phyloP scores from a whole-genome alignment of 2,797 vertebrate genomes.

The Diglossa cyanea region DNA sequence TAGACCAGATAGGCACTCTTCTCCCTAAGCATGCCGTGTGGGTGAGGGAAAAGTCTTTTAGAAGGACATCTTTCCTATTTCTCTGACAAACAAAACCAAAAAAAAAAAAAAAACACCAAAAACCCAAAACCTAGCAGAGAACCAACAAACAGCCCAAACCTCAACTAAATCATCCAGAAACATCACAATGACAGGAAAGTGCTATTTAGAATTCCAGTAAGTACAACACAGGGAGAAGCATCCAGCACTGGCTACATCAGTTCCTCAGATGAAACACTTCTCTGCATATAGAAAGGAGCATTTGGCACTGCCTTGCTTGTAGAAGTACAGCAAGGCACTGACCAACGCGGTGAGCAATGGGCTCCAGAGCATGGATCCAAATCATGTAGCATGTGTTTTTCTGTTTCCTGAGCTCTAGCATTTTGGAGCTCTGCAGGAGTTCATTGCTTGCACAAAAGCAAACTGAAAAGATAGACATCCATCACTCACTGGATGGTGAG shows the following conservation, averaged over 20 bases:
- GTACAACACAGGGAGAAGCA: neutral
- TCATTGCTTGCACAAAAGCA: neutral
- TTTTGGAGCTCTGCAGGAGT: neutral
- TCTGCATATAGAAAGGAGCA: neutral
- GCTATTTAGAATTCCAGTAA: neutral
- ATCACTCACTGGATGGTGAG: neutral
- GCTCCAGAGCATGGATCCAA: neutral
- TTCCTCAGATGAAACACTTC: neutral
- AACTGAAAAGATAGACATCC: neutral
- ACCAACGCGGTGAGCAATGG: neutral
- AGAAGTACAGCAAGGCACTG: neutral
- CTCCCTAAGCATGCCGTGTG: neutral
- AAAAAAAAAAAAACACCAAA: too few species aligned
- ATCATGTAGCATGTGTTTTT: neutral
- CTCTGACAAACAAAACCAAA: neutral
- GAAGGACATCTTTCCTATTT: neutral
- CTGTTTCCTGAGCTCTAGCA: neutral
- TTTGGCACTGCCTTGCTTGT: neutral
- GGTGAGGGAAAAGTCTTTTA: neutral
- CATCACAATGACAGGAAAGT: neutral
- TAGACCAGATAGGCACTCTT: neutral
- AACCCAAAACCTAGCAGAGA: neutral
- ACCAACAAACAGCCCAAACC: neutral
- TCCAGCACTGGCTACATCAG: neutral
- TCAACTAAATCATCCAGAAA: neutral